These are phyloP conservation scores for Ptychoptera contaminata DNA, from an alignment of 2,888 invertebrate species.

Conservation along the genomic window DNA sequence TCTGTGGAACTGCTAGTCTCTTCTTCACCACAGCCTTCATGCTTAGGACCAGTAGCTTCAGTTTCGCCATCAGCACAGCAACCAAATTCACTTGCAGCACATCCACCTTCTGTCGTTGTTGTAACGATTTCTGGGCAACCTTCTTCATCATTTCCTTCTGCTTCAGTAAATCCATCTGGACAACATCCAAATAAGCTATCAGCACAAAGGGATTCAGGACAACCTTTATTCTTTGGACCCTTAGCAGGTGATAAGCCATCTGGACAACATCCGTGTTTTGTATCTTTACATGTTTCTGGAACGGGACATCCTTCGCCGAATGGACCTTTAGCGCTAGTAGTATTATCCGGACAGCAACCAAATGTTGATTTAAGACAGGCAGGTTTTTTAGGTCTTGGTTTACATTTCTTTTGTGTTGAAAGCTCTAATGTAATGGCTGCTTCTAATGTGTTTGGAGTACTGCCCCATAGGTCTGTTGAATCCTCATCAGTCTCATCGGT, in stretches of 20 bases:
- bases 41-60: conserved; percentile 41
- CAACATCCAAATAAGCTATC: conserved; percentile 81
- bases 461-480: conserved; percentile 33
- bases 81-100: conserved; percentile 27
- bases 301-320: conserved; percentile 64
- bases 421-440: conserved; percentile 33
- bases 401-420: conserved; percentile 35
- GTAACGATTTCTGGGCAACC: conserved; percentile 58
- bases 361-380: conserved; percentile 48
- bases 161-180: conserved; percentile 55
- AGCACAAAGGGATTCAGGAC: conserved; percentile 55
- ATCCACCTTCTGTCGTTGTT: conserved; percentile 24
- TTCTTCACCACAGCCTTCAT: conserved; percentile 18
- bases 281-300: conserved; percentile 58
- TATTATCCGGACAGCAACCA: conserved; percentile 76
- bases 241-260: conserved; percentile 65
- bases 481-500: conserved; percentile 11
- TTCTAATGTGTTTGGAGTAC: conserved; percentile 37
- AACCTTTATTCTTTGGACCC: conserved; percentile 56
- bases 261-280: conserved; percentile 63
- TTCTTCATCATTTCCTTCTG: conserved; percentile 61
- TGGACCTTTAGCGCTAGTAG: conserved; percentile 61
- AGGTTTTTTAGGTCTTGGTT: conserved; percentile 35
- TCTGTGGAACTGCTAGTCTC: conserved; percentile 9
- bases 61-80: conserved; percentile 58